phyloP scores from a whole-genome alignment of 2,113 vertebrate genomes.

The Mastomys natalensis region DNA sequence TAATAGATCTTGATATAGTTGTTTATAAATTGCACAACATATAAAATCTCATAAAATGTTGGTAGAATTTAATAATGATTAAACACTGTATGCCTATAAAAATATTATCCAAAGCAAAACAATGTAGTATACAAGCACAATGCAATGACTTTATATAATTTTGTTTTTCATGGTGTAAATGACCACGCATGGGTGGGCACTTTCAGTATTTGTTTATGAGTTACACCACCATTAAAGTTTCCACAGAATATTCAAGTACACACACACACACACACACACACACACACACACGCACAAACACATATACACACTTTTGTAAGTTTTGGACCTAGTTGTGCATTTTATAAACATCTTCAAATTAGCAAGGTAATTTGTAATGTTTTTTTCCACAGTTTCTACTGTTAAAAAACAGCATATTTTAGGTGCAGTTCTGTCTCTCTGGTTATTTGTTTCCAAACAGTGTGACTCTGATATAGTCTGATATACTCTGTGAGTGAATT shows the following conservation, averaged over 20 bases:
- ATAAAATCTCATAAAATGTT: neutral
- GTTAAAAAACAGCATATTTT: neutral
- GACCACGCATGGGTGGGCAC: accelerated
- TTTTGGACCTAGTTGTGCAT: accelerated
- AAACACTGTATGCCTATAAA: neutral
- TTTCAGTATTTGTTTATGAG: neutral
- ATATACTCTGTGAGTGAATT: neutral
- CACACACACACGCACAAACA: no score
- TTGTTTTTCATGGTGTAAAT: neutral
- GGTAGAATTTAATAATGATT: neutral
- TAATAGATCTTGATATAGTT: neutral
- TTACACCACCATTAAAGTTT: neutral
- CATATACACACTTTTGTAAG: neutral
- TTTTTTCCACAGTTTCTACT: neutral
- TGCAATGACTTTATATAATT: neutral
- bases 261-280: neutral
- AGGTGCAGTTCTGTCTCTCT: neutral
- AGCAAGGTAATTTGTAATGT: neutral
- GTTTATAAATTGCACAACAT: neutral
- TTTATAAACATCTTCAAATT: neutral
- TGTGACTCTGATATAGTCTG: neutral
- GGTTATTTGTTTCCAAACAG: neutral
- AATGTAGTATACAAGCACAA: neutral
- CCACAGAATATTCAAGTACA: neutral
- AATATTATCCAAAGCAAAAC: neutral